Base-by-base conservation (phyloP, 2,797 vertebrate species). In the Mormyrus proboscirostris region DNA sequence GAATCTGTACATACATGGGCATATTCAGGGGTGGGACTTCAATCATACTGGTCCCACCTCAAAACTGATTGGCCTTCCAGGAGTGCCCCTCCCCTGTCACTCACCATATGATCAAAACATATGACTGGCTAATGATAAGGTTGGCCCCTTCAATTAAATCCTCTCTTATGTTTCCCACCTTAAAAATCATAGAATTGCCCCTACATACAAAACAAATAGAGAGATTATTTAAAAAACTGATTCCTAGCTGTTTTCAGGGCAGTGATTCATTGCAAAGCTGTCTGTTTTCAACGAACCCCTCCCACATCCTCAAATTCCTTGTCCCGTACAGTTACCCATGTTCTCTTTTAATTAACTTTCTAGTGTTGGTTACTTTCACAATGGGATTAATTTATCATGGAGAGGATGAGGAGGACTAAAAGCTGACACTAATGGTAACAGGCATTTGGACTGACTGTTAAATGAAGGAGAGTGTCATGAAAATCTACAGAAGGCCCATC, bases 341-440 rank as follows among this genome's bases (percentile, higher is more conserved):
- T 55, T 19, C 88, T 93, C 25, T 92, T 93, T 94, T 92, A 89
- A 90, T 90, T 88, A 89, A 93, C 92, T 90, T 89, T 59, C 57
- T 41, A 86, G 33, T 47, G 79, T 91, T 90, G 90, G 91, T 89
- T 93, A 76, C 38, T 57, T 90, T 89, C 83, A 47, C 91, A 90
- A 87, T 88, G 91, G 90, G 90, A 92, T 91, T 90, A 91, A 91
- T 92, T 93, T 91, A 53, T 89, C 88, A 90, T 49, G 62, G 88
- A 88, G 49, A 88, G 86, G 62, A 89, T 86, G 59, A 62, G 69
- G 85, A 89, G 22, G 82, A 62, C 14, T 79, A 88, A 57, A 65
- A 89, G 76, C 50, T 88, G 62, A 62, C 84, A 73, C 85, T 87
- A 76, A 89, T 62, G 47, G 91, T 86, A 62, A 87, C 62, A 89